Evolutionary conservation across 1,140 invertebrate species (phyloP).

Genomic region (Drosophila tristis): DNA sequence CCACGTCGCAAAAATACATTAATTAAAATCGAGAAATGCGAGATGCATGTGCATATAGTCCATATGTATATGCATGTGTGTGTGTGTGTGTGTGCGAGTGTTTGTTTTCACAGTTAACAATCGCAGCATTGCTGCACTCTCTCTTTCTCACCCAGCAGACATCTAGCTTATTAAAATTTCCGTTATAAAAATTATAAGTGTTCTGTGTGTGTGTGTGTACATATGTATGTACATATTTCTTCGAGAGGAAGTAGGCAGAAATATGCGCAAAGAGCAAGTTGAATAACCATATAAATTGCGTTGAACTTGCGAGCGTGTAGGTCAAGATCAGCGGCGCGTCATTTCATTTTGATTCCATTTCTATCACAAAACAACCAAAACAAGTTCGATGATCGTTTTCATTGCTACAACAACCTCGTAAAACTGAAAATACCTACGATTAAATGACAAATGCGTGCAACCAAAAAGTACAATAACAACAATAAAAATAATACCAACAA

Average conservation of each 20-base stretch:
- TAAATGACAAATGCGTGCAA: conserved; percentile 25
- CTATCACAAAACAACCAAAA: conserved; percentile 36
- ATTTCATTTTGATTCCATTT: conserved; percentile 15
- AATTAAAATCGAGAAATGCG: conserved; percentile 28
- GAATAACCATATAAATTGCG: conserved; percentile 65
- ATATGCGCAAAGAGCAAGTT: conserved; percentile 53
- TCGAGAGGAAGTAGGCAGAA: conserved; percentile 46
- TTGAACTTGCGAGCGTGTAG: conserved; percentile 67
- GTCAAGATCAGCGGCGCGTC: conserved; percentile 67
- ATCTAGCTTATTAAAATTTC: conserved; percentile 61
- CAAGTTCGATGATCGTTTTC: conserved; percentile 46
- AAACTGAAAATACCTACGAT: conserved; percentile 10
- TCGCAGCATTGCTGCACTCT: conserved; percentile 19
- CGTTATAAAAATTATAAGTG: conserved; percentile 61
- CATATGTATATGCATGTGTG: conserved; percentile 22
- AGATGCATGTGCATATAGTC: conserved; percentile 2
- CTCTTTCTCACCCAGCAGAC: conserved; percentile 16
- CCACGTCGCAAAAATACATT: conserved; percentile 18
- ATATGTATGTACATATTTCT: conserved; percentile 8
- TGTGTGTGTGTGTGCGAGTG: conserved; percentile 26
- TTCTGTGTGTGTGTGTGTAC: neutral
- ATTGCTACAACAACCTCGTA: conserved; percentile 27
- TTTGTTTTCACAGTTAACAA: conserved; percentile 51
- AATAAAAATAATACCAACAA: conserved; percentile 40
- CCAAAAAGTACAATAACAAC: conserved; percentile 41